Evolutionary conservation across 2,113 vertebrate species (phyloP).

Genomic region (Cromileptes altivelis): DNA sequence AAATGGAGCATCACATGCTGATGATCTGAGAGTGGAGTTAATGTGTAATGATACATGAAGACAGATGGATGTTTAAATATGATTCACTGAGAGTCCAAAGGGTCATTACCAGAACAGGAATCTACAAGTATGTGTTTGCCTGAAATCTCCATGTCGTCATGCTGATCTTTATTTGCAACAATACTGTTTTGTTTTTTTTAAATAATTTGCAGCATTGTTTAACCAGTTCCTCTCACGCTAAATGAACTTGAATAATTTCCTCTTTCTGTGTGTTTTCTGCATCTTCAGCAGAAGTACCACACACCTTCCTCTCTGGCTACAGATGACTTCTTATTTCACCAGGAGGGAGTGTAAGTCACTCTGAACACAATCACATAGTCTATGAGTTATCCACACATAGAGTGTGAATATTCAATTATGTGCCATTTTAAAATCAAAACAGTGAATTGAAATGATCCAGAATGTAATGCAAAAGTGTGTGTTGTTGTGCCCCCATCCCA

Average conservation of each 20-base stretch:
- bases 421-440: neutral
- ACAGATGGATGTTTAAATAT: conserved; percentile 50
- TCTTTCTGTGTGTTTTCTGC: conserved; percentile 57
- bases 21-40: conserved; percentile 18
- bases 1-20: neutral
- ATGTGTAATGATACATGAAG: conserved; percentile 6
- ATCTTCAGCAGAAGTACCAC: conserved; percentile 90
- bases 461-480: neutral
- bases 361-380: neutral
- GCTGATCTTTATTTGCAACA: neutral
- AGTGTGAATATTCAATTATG: neutral
- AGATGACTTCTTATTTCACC: conserved; percentile 92
- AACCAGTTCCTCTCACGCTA: conserved; percentile 52
- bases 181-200: neutral
- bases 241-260: conserved; percentile 53
- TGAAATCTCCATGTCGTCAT: neutral
- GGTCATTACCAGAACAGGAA: conserved; percentile 30
- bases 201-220: conserved; percentile 38
- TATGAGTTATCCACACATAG: neutral
- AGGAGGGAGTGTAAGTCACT: conserved; percentile 89
- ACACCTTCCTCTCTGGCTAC: conserved; percentile 88
- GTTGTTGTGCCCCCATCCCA: neutral
- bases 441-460: neutral
- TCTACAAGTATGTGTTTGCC: neutral
- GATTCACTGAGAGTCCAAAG: conserved; percentile 38